Conservation (phyloP, 1,140 invertebrate genomes). For the Mya arenaria region DNA sequence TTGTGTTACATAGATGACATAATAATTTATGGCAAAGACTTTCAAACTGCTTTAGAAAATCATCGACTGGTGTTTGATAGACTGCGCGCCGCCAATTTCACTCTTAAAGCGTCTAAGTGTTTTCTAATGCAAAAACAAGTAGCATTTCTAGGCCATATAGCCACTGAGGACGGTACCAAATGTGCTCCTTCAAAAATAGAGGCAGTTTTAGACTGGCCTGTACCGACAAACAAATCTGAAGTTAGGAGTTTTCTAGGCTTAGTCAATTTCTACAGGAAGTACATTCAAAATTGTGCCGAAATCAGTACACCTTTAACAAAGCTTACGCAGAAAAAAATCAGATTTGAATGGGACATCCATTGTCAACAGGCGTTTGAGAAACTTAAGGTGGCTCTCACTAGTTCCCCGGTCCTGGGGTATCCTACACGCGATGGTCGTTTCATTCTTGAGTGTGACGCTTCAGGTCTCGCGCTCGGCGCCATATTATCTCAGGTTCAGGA, state of each 20-base stretch:
- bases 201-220: conserved; percentile 64
- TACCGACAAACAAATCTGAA: conserved; percentile 18
- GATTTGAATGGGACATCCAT: too few relatives aligned
- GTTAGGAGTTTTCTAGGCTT: too few relatives aligned
- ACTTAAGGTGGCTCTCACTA: too few relatives aligned
- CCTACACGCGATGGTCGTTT: background rate
- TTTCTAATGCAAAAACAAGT: conserved; percentile 7
- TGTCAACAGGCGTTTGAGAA: too few relatives aligned
- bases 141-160: conserved; percentile 1
- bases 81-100: background rate
- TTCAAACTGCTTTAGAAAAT: background rate
- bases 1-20: too few relatives aligned
- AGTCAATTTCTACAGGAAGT: too few relatives aligned
- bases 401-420: background rate
- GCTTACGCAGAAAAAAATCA: conserved; percentile 24
- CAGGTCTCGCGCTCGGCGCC: background rate
- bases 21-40: background rate
- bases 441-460: conserved; percentile 17
- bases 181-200: conserved; percentile 72
- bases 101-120: conserved; percentile 6
- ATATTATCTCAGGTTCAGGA: conserved; percentile 61
- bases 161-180: conserved; percentile 19
- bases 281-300: too few relatives aligned
- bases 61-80: background rate
- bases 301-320: too few relatives aligned